Evolutionary conservation across 2,113 vertebrate genomes (phyloP).

Genomic region (Rhodinocichla rosea): DNA sequence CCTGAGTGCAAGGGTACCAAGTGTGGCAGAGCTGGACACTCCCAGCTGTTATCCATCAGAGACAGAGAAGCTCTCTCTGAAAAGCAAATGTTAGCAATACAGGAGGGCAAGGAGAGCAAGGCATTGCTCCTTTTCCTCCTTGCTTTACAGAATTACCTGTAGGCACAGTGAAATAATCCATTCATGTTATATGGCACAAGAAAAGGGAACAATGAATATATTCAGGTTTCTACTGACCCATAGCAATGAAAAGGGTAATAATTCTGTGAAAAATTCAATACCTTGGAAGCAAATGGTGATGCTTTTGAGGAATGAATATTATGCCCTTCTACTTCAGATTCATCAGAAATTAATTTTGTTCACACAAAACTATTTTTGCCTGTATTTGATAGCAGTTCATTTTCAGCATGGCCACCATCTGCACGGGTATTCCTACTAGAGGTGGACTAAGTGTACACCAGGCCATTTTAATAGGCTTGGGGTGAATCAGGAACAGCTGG

Average conservation of each 20-base stretch:
- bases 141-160: background rate
- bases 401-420: background rate
- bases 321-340: background rate
- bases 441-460: background rate
- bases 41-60: background rate
- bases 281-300: background rate
- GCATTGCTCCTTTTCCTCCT: background rate
- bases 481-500: background rate
- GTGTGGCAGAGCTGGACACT: background rate
- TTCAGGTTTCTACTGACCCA: background rate
- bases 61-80: background rate
- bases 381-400: background rate
- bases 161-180: background rate
- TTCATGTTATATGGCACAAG: background rate
- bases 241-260: background rate
- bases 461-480: background rate
- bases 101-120: background rate
- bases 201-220: background rate
- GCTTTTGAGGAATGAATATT: background rate
- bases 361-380: background rate
- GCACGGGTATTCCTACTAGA: accelerated
- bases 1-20: background rate
- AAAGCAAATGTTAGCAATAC: background rate
- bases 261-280: background rate
- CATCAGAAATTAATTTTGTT: background rate